Evolutionary conservation across 2,113 vertebrate genomes (phyloP), one percentile per base, ranked within the genome.

Genomic region (Toxostoma redivivum): DNA sequence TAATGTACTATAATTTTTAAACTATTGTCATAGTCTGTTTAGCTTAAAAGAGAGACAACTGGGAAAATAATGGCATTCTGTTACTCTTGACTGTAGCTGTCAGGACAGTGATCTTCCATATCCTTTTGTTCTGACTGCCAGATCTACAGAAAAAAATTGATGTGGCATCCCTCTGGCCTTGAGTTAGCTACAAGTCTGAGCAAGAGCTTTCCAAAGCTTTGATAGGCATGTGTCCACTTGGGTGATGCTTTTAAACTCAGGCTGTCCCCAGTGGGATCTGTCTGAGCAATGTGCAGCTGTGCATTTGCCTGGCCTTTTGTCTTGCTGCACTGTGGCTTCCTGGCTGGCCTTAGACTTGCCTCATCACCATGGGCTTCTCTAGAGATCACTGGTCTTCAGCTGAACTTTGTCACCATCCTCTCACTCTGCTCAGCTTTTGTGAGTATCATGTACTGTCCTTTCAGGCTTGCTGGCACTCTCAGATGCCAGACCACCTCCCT

Each of bases 401-500:
- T 15, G 64, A 69, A 45, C 22, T 69, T 84, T 5, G 1, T 25
- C 65, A 51, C 4, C 40, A 47, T 69, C 20, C 18, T 88, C 5
- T 88, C 37, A 25, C 13, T 47, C 30, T 56, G 35, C 37, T 65
- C 30, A 19, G 30, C 23, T 60, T 60, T 21, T 57, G 9, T 48
- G 50, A 4, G 12, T 57, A 70, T 6, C 9, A 4, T 9, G 17
- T 35, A 23, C 15, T 85, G 54, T 12, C 11, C 48, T 78, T 24
- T 21, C 2, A 13, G 37, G 13, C 44, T 47, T 12, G 1, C 17
- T 74, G 65, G 35, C 15, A 56, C 15, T 13, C 23, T 30, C 30
- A 51, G 21, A 25, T 57, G 31, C 7, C 30, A 66, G 19, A 11
- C 23, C 0, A 0, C 19, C n/a, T 82, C 21, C 3, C 11, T 40